Conservation (phyloP, 1,140 invertebrate species). For the Helicoverpa zea region DNA sequence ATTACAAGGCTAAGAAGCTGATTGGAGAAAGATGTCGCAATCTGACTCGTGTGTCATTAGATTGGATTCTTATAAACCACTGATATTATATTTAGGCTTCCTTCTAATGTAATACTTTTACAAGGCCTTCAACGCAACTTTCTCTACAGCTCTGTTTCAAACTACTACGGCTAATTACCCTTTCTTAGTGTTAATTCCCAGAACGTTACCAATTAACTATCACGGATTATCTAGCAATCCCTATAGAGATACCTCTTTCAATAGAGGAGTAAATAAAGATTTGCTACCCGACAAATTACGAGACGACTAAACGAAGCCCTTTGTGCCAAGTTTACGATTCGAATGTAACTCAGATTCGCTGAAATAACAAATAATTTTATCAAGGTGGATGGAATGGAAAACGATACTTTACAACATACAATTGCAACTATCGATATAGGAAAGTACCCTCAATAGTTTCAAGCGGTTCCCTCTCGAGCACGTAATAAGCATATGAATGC, state of each 20-base stretch:
- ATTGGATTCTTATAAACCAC: not conserved
- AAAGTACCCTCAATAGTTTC: not conserved
- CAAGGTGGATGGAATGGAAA: not conserved
- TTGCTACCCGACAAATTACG: not conserved
- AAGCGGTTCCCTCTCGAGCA: not conserved
- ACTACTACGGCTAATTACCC: not conserved
- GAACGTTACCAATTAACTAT: slow-evolving; percentile 10
- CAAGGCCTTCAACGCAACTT: not conserved
- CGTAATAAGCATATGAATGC: slow-evolving; percentile 2
- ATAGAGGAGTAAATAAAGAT: slow-evolving; percentile 13
- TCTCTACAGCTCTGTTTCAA: not conserved
- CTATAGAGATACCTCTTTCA: slow-evolving; percentile 25
- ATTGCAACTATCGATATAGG: slow-evolving; percentile 13
- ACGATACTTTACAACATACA: not conserved
- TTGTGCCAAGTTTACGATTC: slow-evolving; percentile 3
- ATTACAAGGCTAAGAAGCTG: slow-evolving; percentile 6
- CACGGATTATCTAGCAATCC: slow-evolving; percentile 28
- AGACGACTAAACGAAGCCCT: slow-evolving; percentile 5
- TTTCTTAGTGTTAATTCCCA: not conserved
- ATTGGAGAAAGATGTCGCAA: not conserved
- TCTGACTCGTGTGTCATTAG: not conserved
- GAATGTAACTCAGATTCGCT: not conserved
- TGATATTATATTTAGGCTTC: not conserved
- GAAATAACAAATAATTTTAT: not conserved
- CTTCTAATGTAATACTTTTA: not conserved